Evolutionary conservation across 2,113 vertebrate species (phyloP).

Genomic region (Strix uralensis): DNA sequence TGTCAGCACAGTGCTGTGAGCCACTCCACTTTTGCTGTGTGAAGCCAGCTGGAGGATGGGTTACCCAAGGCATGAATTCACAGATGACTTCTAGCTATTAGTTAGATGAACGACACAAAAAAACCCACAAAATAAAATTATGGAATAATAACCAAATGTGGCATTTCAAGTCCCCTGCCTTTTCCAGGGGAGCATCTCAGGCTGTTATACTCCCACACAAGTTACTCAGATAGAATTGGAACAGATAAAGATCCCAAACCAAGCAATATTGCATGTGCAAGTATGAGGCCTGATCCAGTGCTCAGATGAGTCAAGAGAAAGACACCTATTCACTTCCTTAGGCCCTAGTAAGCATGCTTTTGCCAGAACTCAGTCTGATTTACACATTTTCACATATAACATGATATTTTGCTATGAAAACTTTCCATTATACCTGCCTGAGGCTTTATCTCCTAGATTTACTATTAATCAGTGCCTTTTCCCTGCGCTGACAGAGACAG

Average conservation of each 20-base stretch:
- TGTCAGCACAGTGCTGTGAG: neutral
- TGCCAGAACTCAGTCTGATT: neutral
- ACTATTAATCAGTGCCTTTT: neutral
- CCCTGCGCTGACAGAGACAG: neutral
- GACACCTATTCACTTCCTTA: neutral
- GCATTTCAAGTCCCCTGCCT: slow-evolving; percentile 19
- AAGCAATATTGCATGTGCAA: neutral
- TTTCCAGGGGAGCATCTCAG: slow-evolving; percentile 25
- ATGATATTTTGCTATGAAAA: neutral
- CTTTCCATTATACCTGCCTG: neutral
- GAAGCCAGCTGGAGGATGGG: neutral
- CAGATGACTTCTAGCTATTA: neutral
- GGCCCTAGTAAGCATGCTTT: neutral
- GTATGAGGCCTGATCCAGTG: neutral
- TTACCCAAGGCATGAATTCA: neutral
- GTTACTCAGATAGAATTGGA: slow-evolving; percentile 2
- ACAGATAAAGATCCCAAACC: neutral
- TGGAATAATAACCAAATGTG: neutral
- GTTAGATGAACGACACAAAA: neutral
- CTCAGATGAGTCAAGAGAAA: neutral
- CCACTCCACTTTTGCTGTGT: neutral
- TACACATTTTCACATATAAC: neutral
- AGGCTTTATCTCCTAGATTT: neutral
- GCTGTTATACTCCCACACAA: neutral
- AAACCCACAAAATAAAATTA: neutral